These are phyloP conservation scores for Habropoda laboriosa DNA, from an alignment of 1,140 invertebrate species.

Conservation along the genomic window DNA sequence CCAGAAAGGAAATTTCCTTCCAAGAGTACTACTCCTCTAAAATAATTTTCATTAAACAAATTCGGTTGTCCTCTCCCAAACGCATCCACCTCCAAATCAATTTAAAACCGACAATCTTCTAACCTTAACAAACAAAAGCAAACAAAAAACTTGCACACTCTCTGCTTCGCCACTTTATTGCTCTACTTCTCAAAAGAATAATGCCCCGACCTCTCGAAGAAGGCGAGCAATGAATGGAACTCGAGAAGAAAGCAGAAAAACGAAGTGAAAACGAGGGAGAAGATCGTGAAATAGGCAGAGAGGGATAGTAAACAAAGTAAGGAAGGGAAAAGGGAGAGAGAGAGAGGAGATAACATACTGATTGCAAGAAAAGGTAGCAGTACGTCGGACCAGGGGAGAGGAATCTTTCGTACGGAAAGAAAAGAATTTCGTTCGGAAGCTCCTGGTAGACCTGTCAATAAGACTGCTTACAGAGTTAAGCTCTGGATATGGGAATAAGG, in stretches of 20 bases:
- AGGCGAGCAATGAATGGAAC: neutral
- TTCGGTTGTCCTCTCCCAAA: neutral
- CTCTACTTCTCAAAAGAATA: neutral
- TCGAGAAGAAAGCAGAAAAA: neutral
- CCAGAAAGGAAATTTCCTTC: neutral
- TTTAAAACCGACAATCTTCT: too few species aligned
- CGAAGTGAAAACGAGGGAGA: neutral
- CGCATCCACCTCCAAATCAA: too few species aligned
- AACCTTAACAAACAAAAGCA: neutral
- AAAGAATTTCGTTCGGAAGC: neutral
- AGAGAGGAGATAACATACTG: neutral
- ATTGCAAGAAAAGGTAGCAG: neutral
- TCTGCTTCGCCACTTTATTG: neutral
- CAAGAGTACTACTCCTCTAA: neutral
- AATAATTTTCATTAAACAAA: neutral
- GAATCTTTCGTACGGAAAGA: neutral
- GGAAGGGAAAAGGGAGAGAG: neutral
- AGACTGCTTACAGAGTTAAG: neutral
- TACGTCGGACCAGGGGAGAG: neutral
- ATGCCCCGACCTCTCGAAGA: neutral
- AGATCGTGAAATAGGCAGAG: neutral
- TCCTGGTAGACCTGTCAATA: neutral
- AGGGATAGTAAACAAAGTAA: neutral
- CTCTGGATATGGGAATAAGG: neutral
- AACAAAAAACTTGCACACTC: neutral